Evolutionary conservation across 2,888 invertebrate genomes (phyloP).

Genomic region (Drosophila mettleri): DNA sequence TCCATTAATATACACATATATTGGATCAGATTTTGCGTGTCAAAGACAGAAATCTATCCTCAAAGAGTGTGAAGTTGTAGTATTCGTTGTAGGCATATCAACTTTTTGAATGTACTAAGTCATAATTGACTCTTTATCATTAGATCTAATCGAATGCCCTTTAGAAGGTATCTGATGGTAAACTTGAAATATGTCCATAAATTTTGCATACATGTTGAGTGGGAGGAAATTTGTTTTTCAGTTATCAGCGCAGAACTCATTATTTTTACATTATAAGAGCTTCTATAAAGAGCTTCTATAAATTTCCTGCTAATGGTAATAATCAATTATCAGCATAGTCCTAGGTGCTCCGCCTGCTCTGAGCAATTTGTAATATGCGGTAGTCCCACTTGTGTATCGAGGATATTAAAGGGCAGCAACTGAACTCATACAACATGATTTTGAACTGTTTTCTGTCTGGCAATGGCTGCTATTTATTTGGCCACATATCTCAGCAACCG

Average conservation of each 20-base stretch:
- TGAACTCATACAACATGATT: not conserved
- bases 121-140: not conserved
- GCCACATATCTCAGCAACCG: conserved; percentile 11
- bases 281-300: too few relatives aligned
- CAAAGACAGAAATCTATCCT: not conserved
- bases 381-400: too few relatives aligned
- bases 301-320: not conserved
- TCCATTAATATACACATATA: not conserved
- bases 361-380: too few relatives aligned
- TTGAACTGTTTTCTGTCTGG: conserved; percentile 18
- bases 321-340: not conserved
- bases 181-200: not conserved
- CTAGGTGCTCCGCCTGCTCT: not conserved
- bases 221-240: not conserved
- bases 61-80: not conserved
- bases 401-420: conserved; percentile 4
- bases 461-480: conserved; percentile 10
- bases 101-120: not conserved
- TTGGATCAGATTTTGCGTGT: not conserved
- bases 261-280: not conserved
- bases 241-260: not conserved
- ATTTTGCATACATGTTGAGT: not conserved
- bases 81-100: not conserved
- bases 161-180: not conserved
- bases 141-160: not conserved